A percentile compares a stretch with the other conserved stretches of the same genome.
phyloP scores from a whole-genome alignment of 2,113 vertebrate genomes.

The Pampusana beccarii region DNA sequence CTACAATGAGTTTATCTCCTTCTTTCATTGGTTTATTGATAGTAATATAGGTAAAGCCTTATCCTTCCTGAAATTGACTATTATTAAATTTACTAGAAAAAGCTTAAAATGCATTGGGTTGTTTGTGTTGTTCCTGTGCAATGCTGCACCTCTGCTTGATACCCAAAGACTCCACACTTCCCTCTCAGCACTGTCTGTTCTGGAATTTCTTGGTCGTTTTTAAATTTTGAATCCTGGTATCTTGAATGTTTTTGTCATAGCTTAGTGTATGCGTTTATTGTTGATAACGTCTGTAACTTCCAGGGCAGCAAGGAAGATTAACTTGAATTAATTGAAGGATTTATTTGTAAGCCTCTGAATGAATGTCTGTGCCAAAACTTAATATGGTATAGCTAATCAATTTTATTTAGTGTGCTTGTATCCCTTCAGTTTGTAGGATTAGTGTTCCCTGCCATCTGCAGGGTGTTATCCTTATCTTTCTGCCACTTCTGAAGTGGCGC shows the following conservation, averaged over 20 bases:
- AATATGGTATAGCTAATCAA: neutral
- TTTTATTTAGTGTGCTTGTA: neutral
- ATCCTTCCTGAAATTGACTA: neutral
- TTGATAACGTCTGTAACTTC: neutral
- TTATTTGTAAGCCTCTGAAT: neutral
- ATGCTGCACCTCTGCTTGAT: neutral
- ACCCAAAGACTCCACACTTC: neutral
- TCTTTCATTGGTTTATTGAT: neutral
- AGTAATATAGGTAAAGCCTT: neutral
- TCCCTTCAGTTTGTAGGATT: neutral
- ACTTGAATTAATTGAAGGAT: constrained; percentile 7
- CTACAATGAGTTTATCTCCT: neutral
- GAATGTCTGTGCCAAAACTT: neutral
- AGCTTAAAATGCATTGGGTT: neutral
- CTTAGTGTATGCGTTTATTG: neutral
- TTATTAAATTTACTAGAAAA: neutral
- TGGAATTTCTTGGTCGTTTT: neutral
- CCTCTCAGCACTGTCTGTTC: neutral
- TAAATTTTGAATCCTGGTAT: neutral
- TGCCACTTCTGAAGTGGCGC: neutral
- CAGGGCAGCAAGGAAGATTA: neutral
- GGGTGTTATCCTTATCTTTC: neutral
- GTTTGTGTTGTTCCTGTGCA: neutral
- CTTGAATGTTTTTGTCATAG: neutral
- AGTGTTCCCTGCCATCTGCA: neutral